Evolutionary conservation across 2,888 invertebrate genomes (phyloP), one percentile per base, ranked within the genome.

Genomic region (Volucella bombylans): DNA sequence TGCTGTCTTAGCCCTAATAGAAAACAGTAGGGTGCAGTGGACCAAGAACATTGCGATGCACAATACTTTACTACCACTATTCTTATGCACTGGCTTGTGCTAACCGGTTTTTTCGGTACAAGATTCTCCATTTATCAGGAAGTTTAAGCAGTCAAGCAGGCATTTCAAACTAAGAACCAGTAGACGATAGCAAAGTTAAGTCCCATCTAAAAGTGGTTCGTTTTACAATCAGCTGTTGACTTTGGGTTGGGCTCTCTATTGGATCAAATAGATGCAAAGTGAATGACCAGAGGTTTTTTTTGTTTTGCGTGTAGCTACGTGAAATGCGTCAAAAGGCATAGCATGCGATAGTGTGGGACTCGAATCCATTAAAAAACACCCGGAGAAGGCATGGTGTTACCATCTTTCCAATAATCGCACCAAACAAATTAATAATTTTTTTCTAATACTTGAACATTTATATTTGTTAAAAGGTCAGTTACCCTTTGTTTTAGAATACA

Each of bases 11-110:
- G 52, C 54, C 52, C 18, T 14, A 49, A 57, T 39, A 49, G 50
- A 38, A 81, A 81, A 81, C 72, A 72, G 64, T 74, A 52, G 68
- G 77, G 76, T 85, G 85, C 85, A 85, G 76, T 85, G 85, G 85
- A 85, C 85, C 85, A 81, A 85, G 76, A 85, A 85, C 55, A 76
- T 71, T 83, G 83, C 79, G 69, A 71, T 49, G 41, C 45, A 59
- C 52, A 68, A 12, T 39, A 15, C 31, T 31, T 14, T 49, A 50
- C 71, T 54, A 52, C 41, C 45, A 45, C 55, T 49, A 49, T 38
- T 47, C 49, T 14, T 15, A 50, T 4, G 57, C 52, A 50, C 38
- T 41, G 45, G 45, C 62, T 52, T 65, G 49, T 65, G 39, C 61
- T 82, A 71, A 79, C 83, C 80, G 74, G 83, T 83, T 83, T 68